Evolutionary conservation across 2,113 vertebrate genomes (phyloP).

Genomic region (Argyrosomus japonicus): DNA sequence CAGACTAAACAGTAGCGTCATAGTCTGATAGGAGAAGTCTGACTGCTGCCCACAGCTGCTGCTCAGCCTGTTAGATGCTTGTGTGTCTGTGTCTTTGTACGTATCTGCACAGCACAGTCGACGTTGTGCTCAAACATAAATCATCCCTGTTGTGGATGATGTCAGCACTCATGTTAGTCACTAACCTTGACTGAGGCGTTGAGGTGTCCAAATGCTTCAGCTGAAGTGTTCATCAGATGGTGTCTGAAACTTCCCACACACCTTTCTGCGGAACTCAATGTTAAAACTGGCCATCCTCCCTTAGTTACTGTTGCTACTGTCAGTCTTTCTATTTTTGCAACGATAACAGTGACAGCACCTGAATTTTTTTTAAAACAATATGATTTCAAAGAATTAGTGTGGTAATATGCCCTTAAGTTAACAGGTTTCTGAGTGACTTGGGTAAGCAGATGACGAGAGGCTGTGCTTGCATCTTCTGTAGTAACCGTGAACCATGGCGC

Average conservation of each 20-base stretch:
- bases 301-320: neutral
- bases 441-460: too few relatives aligned
- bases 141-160: slow-evolving; percentile 31
- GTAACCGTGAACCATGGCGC: neutral
- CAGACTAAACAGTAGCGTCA: slow-evolving; percentile 55
- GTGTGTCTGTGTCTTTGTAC: neutral
- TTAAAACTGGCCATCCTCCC: neutral
- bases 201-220: slow-evolving; percentile 9
- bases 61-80: neutral
- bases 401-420: too few relatives aligned
- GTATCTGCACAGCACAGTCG: neutral
- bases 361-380: too few relatives aligned
- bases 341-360: neutral
- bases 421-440: too few relatives aligned
- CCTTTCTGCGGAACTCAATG: neutral
- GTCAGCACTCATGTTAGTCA: slow-evolving; percentile 30
- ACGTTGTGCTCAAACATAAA: slow-evolving; percentile 41
- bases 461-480: too few relatives aligned
- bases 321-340: neutral
- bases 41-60: slow-evolving; percentile 25
- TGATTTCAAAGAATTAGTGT: neutral
- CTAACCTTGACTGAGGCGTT: slow-evolving; percentile 43
- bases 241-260: neutral
- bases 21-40: slow-evolving; percentile 37
- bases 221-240: neutral